Conservation (phyloP, 2,113 vertebrate species). For the Struthio camelus region DNA sequence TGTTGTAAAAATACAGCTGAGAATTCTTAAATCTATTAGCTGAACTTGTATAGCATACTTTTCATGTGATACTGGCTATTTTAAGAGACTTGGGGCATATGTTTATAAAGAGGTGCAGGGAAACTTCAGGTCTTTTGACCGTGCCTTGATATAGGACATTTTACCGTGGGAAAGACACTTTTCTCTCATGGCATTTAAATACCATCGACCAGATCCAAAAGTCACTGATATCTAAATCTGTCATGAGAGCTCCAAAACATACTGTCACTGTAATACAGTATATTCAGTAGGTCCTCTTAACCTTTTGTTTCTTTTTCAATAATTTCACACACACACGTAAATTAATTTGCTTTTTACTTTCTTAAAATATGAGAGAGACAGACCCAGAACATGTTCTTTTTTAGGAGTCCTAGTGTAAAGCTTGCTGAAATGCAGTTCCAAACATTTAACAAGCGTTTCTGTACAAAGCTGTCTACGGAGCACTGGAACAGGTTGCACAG, state of each 20-base stretch:
- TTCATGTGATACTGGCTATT: not conserved
- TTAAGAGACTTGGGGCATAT: not conserved
- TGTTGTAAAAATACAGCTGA: not conserved
- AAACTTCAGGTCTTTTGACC: not conserved
- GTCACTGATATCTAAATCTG: not conserved
- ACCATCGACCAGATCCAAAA: not conserved
- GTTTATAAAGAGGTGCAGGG: not conserved
- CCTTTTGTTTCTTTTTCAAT: not conserved
- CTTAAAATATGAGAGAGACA: not conserved
- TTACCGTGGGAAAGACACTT: not conserved
- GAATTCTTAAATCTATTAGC: not conserved
- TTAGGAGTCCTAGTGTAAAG: rapidly evolving
- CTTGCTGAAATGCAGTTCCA: not conserved
- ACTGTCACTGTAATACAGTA: not conserved
- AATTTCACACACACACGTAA: not conserved
- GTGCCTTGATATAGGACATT: not conserved
- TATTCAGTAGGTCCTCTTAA: not conserved
- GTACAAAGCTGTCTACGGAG: not conserved
- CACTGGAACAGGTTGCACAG: not conserved
- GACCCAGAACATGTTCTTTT: not conserved
- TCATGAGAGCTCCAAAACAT: not conserved
- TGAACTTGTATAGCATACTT: not conserved
- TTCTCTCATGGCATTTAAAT: not conserved
- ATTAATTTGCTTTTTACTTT: not conserved
- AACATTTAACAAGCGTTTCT: not conserved